A percentile compares a stretch with the other conserved stretches of the same genome.
Evolutionary conservation across 2,888 invertebrate genomes (phyloP).

Genomic region (Parelbella ahira): DNA sequence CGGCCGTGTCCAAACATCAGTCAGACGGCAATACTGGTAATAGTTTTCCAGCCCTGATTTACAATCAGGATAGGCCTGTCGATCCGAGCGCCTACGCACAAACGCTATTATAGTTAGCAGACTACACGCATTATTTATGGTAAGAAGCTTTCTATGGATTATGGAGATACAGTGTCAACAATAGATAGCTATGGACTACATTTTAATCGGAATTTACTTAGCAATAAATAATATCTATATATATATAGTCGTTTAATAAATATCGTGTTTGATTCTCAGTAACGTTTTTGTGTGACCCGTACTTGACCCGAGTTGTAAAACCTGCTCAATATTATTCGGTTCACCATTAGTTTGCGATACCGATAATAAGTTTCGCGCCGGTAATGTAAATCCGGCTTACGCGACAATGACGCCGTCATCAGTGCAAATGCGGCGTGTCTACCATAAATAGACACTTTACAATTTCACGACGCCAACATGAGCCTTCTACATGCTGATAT

Average conservation of each 20-base stretch:
- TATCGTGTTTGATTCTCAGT: too few species aligned
- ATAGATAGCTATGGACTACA: constrained; percentile 34
- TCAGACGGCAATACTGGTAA: constrained; percentile 35
- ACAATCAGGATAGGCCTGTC: constrained; percentile 74
- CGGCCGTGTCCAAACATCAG: constrained; percentile 63
- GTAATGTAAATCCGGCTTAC: constrained; percentile 29
- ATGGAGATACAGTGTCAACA: constrained; percentile 74
- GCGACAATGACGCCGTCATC: constrained; percentile 32
- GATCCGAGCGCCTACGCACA: constrained; percentile 73
- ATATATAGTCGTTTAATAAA: too few species aligned
- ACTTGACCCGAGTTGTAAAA: too few species aligned
- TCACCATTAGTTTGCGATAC: constrained; percentile 8
- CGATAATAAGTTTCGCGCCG: constrained; percentile 10
- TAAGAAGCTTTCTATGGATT: constrained; percentile 77
- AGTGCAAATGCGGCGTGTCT: constrained; percentile 23
- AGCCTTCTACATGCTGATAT: constrained; percentile 25
- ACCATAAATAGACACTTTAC: constrained; percentile 38
- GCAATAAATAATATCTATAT: too few species aligned
- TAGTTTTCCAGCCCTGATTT: constrained; percentile 54
- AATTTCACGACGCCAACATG: constrained; percentile 35
- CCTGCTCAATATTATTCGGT: too few species aligned
- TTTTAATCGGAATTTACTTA: constrained; percentile 17
- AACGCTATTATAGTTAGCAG: constrained; percentile 67
- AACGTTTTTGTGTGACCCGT: too few species aligned
- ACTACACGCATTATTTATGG: constrained; percentile 78